phyloP scores from a whole-genome alignment of 2,888 invertebrate species.

The Patella ulyssiponensis region DNA sequence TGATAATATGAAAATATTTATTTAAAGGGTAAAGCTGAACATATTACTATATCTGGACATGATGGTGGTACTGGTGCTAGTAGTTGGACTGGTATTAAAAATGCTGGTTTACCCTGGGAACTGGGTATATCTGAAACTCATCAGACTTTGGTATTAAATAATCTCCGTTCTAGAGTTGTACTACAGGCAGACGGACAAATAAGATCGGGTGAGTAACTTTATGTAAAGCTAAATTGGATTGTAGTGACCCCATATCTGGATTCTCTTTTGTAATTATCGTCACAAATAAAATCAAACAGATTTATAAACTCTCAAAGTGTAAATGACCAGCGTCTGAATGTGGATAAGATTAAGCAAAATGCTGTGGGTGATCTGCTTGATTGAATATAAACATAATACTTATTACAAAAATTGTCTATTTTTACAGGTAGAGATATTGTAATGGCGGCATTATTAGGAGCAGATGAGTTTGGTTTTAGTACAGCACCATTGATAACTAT shows the following conservation, averaged over 20 bases:
- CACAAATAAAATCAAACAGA: too few relatives aligned
- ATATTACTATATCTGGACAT: constrained; percentile 98
- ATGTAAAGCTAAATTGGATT: not conserved
- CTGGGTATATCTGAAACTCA: constrained; percentile 98
- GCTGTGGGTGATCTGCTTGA: too few relatives aligned
- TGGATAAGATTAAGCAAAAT: too few relatives aligned
- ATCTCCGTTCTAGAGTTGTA: constrained; percentile 91
- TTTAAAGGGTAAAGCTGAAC: constrained; percentile 92
- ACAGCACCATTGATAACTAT: constrained; percentile 97
- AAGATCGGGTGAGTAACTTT: constrained; percentile 79
- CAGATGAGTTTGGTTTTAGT: constrained; percentile 98
- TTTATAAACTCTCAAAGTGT: too few relatives aligned
- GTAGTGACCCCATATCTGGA: too few relatives aligned
- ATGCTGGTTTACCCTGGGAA: constrained; percentile 98
- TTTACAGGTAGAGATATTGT: constrained; percentile 89
- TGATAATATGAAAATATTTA: not conserved
- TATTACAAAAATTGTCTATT: not conserved
- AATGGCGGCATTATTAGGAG: constrained; percentile 94
- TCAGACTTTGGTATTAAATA: constrained; percentile 93
- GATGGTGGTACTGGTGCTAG: constrained; percentile 99
- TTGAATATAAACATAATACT: not conserved
- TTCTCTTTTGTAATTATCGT: too few relatives aligned
- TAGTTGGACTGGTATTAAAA: constrained; percentile 98
- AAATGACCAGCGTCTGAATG: too few relatives aligned
- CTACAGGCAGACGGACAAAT: constrained; percentile 90